These are phyloP conservation scores for Ailurus styani DNA, from an alignment of 2,113 vertebrate genomes.

Conservation along the genomic window DNA sequence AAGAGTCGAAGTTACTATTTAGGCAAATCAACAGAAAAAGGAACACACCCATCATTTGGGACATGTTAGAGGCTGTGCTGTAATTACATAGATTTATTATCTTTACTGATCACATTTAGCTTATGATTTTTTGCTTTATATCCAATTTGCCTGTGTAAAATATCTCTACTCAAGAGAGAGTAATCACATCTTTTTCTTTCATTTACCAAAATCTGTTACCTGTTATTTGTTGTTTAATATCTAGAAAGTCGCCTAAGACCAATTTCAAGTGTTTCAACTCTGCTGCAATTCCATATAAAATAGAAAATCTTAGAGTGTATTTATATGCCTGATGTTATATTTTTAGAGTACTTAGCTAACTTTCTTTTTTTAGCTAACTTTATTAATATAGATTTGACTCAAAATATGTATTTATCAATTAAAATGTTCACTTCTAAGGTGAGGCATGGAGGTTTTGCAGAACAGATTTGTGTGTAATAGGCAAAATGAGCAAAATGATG, in stretches of 20 bases:
- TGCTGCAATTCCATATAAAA: background rate
- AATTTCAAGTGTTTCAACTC: background rate
- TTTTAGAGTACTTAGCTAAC: background rate
- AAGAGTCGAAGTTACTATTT: constrained; percentile 1
- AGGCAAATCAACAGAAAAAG: background rate
- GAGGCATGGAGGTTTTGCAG: background rate
- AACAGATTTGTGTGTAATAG: background rate
- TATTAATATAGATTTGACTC: background rate
- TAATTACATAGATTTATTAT: background rate
- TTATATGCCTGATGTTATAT: background rate
- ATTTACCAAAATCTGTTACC: background rate
- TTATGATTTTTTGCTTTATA: background rate
- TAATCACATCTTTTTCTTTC: constrained; percentile 17
- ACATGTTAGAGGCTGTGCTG: background rate
- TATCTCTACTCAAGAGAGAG: background rate
- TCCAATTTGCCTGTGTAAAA: background rate
- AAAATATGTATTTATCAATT: background rate
- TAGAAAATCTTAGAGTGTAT: background rate
- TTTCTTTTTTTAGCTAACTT: background rate
- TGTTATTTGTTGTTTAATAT: background rate
- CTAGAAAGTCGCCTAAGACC: background rate
- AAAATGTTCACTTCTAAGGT: background rate
- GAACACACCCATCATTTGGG: background rate
- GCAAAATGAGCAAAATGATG: background rate
- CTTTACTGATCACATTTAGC: constrained; percentile 3